Evolutionary conservation across 1,140 invertebrate species (phyloP), one percentile per base, ranked within the genome.

Genomic region (Palaemon carinicauda): DNA sequence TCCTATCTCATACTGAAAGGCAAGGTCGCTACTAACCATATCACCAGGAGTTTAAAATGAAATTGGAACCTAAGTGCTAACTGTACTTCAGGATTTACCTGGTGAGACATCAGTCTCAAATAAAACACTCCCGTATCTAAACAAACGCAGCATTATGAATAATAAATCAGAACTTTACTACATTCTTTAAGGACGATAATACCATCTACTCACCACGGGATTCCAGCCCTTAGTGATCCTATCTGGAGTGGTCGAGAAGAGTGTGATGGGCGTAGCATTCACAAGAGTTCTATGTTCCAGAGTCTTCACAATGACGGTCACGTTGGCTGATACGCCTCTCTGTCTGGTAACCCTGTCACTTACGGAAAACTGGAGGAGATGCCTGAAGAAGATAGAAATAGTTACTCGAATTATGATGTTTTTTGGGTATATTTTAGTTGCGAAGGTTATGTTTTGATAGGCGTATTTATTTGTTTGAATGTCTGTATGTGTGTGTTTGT

Each of bases 311-410:
- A 52, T 21, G 29, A 83, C 81, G 15, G 81, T 83, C 69, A 83
- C 81, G 31, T 83, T 83, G 81, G 81, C 81, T 7, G 71, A 71
- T 19, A 83, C 81, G 29, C 71, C 81, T 3, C 73, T 14, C 52
- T 83, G 81, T 21, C 71, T 52, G 71, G 71, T 75, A 51, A 52
- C 50, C 51, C 12, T 27, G 52, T 83, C 81, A 17, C 52, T 56
- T 15, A 83, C 81, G 10, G 53, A 33, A 53, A 83, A 83, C 50
- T 74, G 71, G 29, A 83, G 71, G 19, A 75, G 71, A 31, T 83
- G 75, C 71, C 81, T 83, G 60, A 3, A 7, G 27, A 56, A 24
- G 19, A 50, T 3, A 50, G 21, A 50, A 41, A 69, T 21, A 24
- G 2, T 12, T 24, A 24, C 29, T 27, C 1, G 24, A 0, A 69